Percentiles rank a stretch among this genome's conserved stretches.
These are phyloP conservation scores for Molossus alvarezi DNA, from an alignment of 2,797 vertebrate genomes.

Conservation along the genomic window DNA sequence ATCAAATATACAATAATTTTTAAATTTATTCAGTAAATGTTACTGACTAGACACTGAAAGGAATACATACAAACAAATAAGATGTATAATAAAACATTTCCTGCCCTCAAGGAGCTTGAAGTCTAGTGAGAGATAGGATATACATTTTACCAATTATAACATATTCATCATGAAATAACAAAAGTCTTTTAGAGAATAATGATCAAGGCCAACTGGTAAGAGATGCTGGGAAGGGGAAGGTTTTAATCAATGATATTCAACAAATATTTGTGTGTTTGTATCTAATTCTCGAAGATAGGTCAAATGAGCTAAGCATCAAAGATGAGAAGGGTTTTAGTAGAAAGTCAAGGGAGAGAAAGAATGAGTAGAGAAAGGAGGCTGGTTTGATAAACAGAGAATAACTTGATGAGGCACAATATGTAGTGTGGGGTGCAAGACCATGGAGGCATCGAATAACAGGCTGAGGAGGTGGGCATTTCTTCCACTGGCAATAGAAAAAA, in stretches of 20 bases:
- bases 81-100: not conserved
- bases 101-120: not conserved
- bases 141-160: not conserved
- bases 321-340: not conserved
- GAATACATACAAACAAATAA: not conserved
- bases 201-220: not conserved
- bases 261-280: not conserved
- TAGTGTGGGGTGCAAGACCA: not conserved
- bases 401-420: not conserved
- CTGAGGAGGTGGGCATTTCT: not conserved
- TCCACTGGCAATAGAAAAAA: not conserved
- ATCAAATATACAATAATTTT: not conserved
- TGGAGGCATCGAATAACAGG: not conserved
- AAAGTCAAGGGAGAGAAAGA: not conserved
- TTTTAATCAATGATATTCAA: constrained; percentile 2
- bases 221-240: not conserved
- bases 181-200: not conserved
- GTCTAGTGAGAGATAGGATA: not conserved
- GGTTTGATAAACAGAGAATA: not conserved
- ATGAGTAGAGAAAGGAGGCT: not conserved
- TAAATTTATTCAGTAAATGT: not conserved
- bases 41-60: not conserved
- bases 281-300: not conserved
- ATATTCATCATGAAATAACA: constrained; percentile 7
- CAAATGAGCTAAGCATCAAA: not conserved